Conservation (phyloP, 2,888 invertebrate genomes). For the Halocaridina rubra region DNA sequence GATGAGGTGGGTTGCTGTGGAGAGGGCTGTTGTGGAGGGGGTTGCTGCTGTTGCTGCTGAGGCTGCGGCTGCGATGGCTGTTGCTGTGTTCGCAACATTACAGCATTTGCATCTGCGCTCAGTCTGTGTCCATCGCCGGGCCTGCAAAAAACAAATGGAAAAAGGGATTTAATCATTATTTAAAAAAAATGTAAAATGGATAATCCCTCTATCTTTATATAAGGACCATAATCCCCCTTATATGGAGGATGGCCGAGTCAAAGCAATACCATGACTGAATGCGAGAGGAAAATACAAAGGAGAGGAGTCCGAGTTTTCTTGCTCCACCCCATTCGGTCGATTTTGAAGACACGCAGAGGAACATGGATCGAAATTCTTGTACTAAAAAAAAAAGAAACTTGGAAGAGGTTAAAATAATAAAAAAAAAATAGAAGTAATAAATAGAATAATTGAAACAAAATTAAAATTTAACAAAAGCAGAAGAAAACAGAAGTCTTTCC, state of each 20-base stretch:
- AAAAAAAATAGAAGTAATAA: neutral
- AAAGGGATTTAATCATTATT: neutral
- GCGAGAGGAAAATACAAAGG: too few species aligned
- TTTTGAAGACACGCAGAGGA: too few species aligned
- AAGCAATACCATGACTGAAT: too few species aligned
- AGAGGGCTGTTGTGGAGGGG: neutral
- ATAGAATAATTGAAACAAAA: neutral
- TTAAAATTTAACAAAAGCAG: neutral
- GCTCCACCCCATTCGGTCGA: too few species aligned
- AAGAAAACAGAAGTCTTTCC: too few species aligned
- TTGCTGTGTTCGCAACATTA: constrained; percentile 38
- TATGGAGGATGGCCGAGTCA: too few species aligned
- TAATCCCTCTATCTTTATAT: too few species aligned
- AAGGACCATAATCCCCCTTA: too few species aligned
- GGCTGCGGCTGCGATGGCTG: constrained; percentile 9
- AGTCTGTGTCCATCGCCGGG: constrained; percentile 52
- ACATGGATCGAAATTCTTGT: too few species aligned
- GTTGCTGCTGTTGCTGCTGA: constrained; percentile 40
- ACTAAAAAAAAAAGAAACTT: too few species aligned
- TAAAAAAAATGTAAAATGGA: too few species aligned
- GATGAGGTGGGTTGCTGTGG: constrained; percentile 14
- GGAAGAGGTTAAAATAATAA: neutral
- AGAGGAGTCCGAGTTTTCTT: too few species aligned
- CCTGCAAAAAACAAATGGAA: neutral
- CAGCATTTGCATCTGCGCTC: constrained; percentile 36